phyloP scores from a whole-genome alignment of 2,113 vertebrate species.

The Oreochromis tanganicae region DNA sequence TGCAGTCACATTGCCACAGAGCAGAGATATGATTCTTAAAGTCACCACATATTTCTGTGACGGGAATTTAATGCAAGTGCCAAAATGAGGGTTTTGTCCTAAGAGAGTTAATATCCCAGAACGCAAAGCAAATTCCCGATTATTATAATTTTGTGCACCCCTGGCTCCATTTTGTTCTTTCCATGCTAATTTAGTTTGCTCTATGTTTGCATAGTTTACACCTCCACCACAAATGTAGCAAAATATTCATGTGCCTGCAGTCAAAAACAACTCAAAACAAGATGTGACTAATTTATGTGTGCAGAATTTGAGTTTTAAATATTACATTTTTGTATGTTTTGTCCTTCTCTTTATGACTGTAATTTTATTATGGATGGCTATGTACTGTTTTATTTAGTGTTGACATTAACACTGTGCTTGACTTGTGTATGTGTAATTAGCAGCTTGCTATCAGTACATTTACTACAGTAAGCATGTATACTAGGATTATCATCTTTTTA shows the following conservation, averaged over 20 bases:
- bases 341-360: background rate
- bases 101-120: background rate
- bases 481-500: background rate
- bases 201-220: constrained; percentile 22
- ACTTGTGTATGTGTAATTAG: background rate
- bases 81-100: background rate
- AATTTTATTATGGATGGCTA: background rate
- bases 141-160: constrained; percentile 23
- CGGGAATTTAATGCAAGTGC: background rate
- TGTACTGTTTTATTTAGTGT: background rate
- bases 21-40: background rate
- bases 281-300: background rate
- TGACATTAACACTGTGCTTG: background rate
- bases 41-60: background rate
- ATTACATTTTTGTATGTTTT: background rate
- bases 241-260: constrained; percentile 4
- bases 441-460: background rate
- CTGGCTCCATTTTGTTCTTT: constrained; percentile 29
- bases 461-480: background rate
- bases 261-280: constrained; percentile 23
- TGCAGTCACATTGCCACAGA: background rate
- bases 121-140: constrained; percentile 9
- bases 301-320: background rate
- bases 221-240: constrained; percentile 16
- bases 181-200: constrained; percentile 39